A percentile compares a stretch with the other conserved stretches of the same genome.
These are phyloP conservation scores for Spodoptera litura DNA, from an alignment of 1,140 invertebrate species.

Conservation along the genomic window DNA sequence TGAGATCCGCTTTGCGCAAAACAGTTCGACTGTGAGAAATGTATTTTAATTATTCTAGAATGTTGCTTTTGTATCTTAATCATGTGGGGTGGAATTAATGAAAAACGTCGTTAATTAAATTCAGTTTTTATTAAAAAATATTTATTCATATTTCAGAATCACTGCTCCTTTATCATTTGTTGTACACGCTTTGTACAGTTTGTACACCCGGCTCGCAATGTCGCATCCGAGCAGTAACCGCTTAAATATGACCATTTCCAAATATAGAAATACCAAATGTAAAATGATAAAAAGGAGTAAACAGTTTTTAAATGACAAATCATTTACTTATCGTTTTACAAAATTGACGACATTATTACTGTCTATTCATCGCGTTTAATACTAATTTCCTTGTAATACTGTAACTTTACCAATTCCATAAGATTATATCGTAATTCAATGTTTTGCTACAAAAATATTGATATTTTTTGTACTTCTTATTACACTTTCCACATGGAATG, in stretches of 20 bases:
- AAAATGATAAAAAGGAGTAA: constrained; percentile 72
- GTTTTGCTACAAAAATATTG: constrained; percentile 83
- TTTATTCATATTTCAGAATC: constrained; percentile 73
- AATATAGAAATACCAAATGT: constrained; percentile 75
- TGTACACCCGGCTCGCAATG: constrained; percentile 49
- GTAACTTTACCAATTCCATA: constrained; percentile 73
- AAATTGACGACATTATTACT: constrained; percentile 66
- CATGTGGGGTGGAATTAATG: constrained; percentile 50
- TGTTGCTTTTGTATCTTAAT: constrained; percentile 31
- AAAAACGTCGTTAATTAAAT: constrained; percentile 71
- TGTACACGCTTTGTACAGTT: constrained; percentile 39
- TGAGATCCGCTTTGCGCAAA: constrained; percentile 54
- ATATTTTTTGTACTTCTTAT: constrained; percentile 83
- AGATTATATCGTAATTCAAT: constrained; percentile 64
- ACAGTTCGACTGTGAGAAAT: constrained; percentile 50
- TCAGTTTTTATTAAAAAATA: constrained; percentile 83
- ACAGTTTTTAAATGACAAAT: constrained; percentile 62
- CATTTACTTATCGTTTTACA: constrained; percentile 61
- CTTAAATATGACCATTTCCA: constrained; percentile 68
- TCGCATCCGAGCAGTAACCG: constrained; percentile 60
- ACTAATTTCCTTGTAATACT: constrained; percentile 78
- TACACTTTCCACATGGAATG: constrained; percentile 83
- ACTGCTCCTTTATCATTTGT: constrained; percentile 65
- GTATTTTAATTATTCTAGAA: constrained; percentile 27
- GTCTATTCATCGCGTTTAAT: constrained; percentile 62